phyloP scores from a whole-genome alignment of 1,140 invertebrate species.

The Odontomachus brunneus region DNA sequence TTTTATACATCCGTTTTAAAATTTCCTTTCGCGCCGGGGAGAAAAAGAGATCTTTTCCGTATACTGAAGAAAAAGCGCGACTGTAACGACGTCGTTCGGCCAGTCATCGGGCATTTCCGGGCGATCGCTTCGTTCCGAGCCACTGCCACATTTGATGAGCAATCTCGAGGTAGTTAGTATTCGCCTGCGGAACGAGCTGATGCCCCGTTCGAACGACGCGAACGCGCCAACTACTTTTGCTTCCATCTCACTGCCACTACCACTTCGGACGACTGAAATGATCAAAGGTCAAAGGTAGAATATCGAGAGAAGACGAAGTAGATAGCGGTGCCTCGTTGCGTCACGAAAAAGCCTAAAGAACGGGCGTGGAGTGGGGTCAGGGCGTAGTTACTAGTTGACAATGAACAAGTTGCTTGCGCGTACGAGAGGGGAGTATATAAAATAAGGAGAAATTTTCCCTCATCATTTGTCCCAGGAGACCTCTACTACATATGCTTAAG shows the following conservation, averaged over 20 bases:
- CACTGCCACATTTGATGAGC: conserved; percentile 72
- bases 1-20: conserved; percentile 45
- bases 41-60: background rate
- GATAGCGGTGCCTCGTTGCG: conserved; percentile 39
- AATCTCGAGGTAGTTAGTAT: conserved; percentile 35
- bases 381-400: conserved; percentile 70
- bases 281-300: conserved; percentile 33
- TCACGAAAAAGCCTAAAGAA: conserved; percentile 65
- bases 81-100: conserved; percentile 32
- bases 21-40: conserved; percentile 22
- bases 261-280: conserved; percentile 67
- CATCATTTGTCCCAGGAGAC: conserved; percentile 70
- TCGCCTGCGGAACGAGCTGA: conserved; percentile 35
- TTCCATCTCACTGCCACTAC: conserved; percentile 78
- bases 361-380: conserved; percentile 72
- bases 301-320: background rate
- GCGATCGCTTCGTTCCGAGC: conserved; percentile 56
- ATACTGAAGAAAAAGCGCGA: conserved; percentile 11
- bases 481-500: conserved; percentile 74
- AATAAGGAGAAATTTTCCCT: conserved; percentile 68
- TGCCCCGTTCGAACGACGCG: conserved; percentile 31
- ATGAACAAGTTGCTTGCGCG: conserved; percentile 72
- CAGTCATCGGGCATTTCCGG: conserved; percentile 24
- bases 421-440: conserved; percentile 68
- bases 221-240: conserved; percentile 64